Percentiles rank a stretch among this genome's conserved stretches.
Evolutionary conservation across 2,113 vertebrate genomes (phyloP).

Genomic region (Crocuta crocuta): DNA sequence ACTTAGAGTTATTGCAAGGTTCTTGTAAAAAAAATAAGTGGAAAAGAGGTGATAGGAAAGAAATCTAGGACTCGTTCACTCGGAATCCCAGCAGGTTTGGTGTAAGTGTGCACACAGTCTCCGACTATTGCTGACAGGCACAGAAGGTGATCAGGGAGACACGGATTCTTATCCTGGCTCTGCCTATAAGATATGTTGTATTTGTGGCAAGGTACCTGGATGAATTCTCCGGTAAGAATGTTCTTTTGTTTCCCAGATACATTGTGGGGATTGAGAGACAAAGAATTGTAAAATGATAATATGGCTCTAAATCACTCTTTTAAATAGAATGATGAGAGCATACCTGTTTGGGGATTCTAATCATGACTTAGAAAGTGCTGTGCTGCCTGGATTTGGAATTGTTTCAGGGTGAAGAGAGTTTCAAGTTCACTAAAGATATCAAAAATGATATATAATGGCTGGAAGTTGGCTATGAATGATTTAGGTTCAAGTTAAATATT

Average conservation of each 20-base stretch:
- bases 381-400: not conserved
- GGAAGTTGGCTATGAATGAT: conserved; percentile 15
- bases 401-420: conserved; percentile 30
- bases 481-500: conserved; percentile 37
- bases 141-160: not conserved
- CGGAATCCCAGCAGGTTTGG: not conserved
- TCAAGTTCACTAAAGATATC: conserved; percentile 55
- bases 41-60: not conserved
- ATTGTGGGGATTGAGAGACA: not conserved
- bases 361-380: not conserved
- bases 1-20: not conserved
- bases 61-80: not conserved
- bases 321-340: not conserved
- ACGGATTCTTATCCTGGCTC: not conserved
- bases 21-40: conserved; percentile 53
- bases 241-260: conserved; percentile 10
- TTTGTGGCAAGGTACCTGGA: not conserved
- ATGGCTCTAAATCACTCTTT: conserved; percentile 21
- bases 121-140: not conserved
- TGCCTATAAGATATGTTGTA: not conserved
- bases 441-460: not conserved
- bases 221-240: conserved; percentile 17
- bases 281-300: conserved; percentile 37
- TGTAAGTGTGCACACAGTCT: not conserved
- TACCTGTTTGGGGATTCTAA: not conserved